Evolutionary conservation across 2,113 vertebrate genomes (phyloP), one percentile per base, ranked within the genome.

Genomic region (Kryptolebias marmoratus): DNA sequence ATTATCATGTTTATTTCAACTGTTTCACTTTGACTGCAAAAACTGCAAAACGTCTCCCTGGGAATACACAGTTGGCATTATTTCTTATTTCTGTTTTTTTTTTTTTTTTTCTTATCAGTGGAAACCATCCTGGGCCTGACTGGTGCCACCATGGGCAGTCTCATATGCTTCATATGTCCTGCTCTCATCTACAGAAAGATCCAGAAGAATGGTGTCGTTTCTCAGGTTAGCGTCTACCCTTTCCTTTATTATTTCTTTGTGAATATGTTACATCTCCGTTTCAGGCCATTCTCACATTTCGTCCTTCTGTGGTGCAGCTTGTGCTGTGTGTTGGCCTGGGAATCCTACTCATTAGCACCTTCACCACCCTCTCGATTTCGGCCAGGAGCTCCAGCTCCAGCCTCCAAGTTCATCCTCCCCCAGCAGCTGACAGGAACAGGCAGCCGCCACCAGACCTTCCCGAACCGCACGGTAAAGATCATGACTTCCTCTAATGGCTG

Each of bases 161-260:
- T 99, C 83, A 99, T 99, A 92, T 99, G 97, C 89, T 99, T 99
- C 83, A 95, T 99, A 87, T 99, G 97, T 86, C 98, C 98, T 0
- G 97, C 98, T 75, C 96, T 99, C 68, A 98, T 99, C 93, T 96
- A 96, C 91, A 96, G 84, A 89, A 98, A 96, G 87, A 95, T 96
- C 89, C 97, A 98, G 92, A 97, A 96, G 93, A 97, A 91, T 27
- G 83, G 93, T 0, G 75, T 97, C 53, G 89, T 94, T 16, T 94
- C 98, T 72, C 97, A 97, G 97, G 98, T 98, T n/a, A 81, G 79
- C 60, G 8, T 32, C 52, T 10, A 5, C 0, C 22, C 53, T 30
- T 6, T 32, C 1, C 4, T 45, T 18, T 22, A 22, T 22, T 22
- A 22, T 16, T 54, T 32, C 12, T 55, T 11, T 2, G 22, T 18